Base-by-base conservation (phyloP, 2,797 vertebrate species). In the Scolopax bukidnonensis region DNA sequence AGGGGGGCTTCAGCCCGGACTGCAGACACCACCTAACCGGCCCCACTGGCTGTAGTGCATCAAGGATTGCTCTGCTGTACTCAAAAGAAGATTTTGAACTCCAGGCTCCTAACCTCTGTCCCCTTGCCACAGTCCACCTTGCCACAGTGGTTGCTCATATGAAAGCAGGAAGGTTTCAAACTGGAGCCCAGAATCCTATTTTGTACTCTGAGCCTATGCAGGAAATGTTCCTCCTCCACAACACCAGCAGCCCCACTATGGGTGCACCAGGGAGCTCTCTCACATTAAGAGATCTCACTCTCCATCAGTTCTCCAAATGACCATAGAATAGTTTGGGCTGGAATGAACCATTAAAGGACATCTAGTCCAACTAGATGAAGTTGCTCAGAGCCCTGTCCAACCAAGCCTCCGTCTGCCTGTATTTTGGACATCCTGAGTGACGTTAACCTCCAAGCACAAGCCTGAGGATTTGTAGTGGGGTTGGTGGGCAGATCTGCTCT, bases 401-500 rank as follows among this genome's bases (percentile, higher is more conserved):
- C 17, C 25, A 12, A 89, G 4, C 4, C 8, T 8, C 1, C 0
- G 0, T 1, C 45, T 23, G 11, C 19, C 36, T 63, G 12, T 60
- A 8, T 57, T 68, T 89, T 1, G 1, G 56, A 65, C 9, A 32
- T 56, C n/a, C 2, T 27, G 8, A 8, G 5, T 23, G 12, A 87
- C 74, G 9, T 41, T 12, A 68, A 21, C 7, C 3, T 71, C 48
- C 61, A 40, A 43, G 21, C 40, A 73, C 11, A 69, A 30, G 10
- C 18, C 10, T 40, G 54, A 87, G 38, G 64, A 54, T 9, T 59
- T 84, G 38, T 17, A 15, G 19, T 23, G 1, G 1, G 5, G 6
- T 4, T 75, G 20, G 48, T 51, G 27, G 25, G 51, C 32, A 71
- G 21, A 15, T 59, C 63, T 90, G n/a, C 59, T 83, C 59, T 27